Percentiles rank a stretch among this genome's conserved stretches.
Conservation (phyloP, 2,797 vertebrate genomes). For the Micrastur ruficollis region DNA sequence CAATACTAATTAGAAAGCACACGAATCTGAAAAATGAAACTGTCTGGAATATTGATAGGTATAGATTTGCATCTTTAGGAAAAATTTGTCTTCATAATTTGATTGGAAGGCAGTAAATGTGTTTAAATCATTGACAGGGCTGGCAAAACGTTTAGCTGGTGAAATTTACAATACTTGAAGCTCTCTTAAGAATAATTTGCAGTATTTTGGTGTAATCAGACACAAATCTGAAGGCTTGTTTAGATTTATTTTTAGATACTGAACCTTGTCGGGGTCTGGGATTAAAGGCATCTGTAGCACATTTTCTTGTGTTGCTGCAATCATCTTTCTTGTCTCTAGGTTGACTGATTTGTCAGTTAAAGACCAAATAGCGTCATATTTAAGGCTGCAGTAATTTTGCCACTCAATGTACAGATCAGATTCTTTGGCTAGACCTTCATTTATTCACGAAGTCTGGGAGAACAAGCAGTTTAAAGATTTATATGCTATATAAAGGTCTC, state of each 20-base stretch:
- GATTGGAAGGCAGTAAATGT: background rate
- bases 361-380: background rate
- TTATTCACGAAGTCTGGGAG: background rate
- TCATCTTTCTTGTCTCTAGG: background rate
- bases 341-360: background rate
- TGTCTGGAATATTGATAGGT: background rate
- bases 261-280: background rate
- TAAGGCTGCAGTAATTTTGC: background rate
- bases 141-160: background rate
- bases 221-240: background rate
- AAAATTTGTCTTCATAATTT: background rate
- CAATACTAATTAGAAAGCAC: background rate
- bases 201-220: background rate
- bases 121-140: background rate
- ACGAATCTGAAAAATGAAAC: background rate
- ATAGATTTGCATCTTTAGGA: background rate
- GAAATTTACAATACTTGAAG: background rate
- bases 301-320: background rate
- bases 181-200: background rate
- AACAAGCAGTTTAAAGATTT: background rate
- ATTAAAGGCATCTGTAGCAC: background rate
- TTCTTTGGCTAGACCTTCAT: background rate
- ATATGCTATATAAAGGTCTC: background rate
- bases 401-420: background rate
- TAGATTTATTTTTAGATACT: background rate